These are phyloP conservation scores for Sepioteuthis lessoniana DNA, from an alignment of 2,888 invertebrate species.

Conservation along the genomic window DNA sequence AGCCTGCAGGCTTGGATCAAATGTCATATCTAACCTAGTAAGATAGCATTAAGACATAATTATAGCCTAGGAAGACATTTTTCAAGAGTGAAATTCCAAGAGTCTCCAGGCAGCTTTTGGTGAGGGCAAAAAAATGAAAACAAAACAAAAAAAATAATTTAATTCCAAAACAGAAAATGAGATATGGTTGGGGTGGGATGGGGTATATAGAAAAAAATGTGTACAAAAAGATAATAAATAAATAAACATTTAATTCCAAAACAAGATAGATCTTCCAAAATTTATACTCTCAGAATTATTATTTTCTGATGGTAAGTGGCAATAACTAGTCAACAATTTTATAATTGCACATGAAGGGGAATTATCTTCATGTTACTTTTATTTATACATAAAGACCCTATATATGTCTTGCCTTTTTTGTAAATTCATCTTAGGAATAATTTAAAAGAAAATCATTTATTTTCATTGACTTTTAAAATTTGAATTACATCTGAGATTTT, in stretches of 20 bases:
- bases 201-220: neutral
- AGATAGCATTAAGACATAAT: neutral
- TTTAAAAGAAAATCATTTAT: neutral
- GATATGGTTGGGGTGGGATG: neutral
- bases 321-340: neutral
- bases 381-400: neutral
- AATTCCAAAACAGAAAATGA: neutral
- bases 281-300: neutral
- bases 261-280: neutral
- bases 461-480: neutral
- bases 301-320: neutral
- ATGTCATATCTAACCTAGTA: conserved; percentile 18
- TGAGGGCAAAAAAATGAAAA: neutral
- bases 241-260: neutral
- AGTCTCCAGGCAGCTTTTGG: conserved; percentile 33
- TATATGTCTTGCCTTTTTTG: neutral
- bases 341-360: neutral
- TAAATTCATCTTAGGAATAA: neutral
- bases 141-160: neutral
- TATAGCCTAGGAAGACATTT: neutral
- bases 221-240: too few species aligned
- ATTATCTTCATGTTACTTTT: neutral
- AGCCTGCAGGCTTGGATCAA: conserved; percentile 9
- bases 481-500: neutral
- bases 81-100: neutral